Evolutionary conservation across 1,140 invertebrate species (phyloP), one percentile per base, ranked within the genome.

Genomic region (Bombus fervidus): DNA sequence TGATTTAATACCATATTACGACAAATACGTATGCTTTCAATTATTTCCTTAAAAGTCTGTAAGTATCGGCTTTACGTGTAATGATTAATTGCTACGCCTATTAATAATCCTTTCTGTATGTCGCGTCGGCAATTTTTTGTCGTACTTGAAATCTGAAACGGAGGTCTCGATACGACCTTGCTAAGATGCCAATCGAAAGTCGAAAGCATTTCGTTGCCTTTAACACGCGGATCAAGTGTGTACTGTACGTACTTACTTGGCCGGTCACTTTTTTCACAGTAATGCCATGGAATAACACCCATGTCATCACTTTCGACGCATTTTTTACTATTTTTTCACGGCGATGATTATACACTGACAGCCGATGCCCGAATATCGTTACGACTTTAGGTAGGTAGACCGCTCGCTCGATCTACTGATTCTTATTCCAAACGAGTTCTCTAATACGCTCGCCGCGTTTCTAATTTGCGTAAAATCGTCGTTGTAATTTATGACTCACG

Each of bases 161-260:
- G 64, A 62, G 83, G 75, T 37, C 83, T 80, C 39, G 83, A 71
- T 37, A 72, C 66, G 76, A 62, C 76, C 83, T 85, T 85, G 83
- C 47, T 72, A 34, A 57, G 22, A 57, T n/a, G 25, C 22, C 47
- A 22, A 6, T 53, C 64, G 47, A 59, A 25, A 59, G 13, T 69
- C n/a, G 57, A 80, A 57, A 62, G 25, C 76, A 57, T 64, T 72
- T 59, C 47, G 53, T 80, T 34, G 22, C 31, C 59, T 15, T 66
- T 5, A 31, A 47, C 66, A 13, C 25, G 18, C 34, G 25, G 15
- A 39, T 12, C 1, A 73, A 62, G 69, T 34, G n/a, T 34, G n/a
- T 6, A 25, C 53, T 22, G 39, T 57, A n/a, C 41, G 31, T 2
- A 6, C 5, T 34, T 2, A 22, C 25, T 28, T 12, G n/a, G 31